Percentiles rank a stretch among this genome's conserved stretches.
These are phyloP conservation scores for Chymomyza procnemis DNA, from an alignment of 2,888 invertebrate genomes.

Conservation along the genomic window DNA sequence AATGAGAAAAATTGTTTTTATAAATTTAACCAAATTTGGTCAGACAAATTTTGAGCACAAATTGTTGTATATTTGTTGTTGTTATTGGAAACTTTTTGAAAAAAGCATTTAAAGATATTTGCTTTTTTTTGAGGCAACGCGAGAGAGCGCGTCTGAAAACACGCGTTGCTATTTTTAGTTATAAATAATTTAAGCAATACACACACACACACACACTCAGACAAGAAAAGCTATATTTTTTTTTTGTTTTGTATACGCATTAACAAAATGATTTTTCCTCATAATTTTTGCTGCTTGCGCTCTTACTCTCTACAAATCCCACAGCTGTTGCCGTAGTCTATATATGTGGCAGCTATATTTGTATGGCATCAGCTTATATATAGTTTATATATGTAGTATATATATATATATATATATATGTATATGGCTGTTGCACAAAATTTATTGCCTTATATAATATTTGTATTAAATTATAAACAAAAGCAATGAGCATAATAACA, in stretches of 20 bases:
- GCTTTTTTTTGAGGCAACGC: slow-evolving; percentile 9
- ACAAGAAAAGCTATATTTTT: slow-evolving; percentile 23
- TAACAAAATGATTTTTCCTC: slow-evolving; percentile 7
- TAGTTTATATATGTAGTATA: neutral
- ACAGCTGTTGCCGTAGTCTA: neutral
- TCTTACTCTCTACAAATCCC: neutral
- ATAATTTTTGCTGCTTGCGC: slow-evolving; percentile 15
- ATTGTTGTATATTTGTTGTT: slow-evolving; percentile 3
- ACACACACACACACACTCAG: slow-evolving; percentile 18
- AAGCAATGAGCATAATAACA: slow-evolving; percentile 4
- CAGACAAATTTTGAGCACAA: slow-evolving; percentile 29
- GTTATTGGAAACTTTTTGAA: slow-evolving; percentile 36
- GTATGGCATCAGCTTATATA: neutral
- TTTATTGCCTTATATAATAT: slow-evolving; percentile 24
- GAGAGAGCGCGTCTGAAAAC: slow-evolving; percentile 27
- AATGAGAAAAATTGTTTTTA: slow-evolving; percentile 47
- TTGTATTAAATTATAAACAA: slow-evolving; percentile 24
- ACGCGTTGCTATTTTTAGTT: slow-evolving; percentile 72
- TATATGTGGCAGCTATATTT: neutral
- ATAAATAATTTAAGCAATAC: slow-evolving; percentile 56
- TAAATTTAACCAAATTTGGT: slow-evolving; percentile 67
- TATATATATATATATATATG: neutral
- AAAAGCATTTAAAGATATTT: slow-evolving; percentile 4
- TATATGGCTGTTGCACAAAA: neutral
- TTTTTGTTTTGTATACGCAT: slow-evolving; percentile 8